Base-by-base conservation (phyloP, 1,140 invertebrate species). In the Lordiphosa clarofinis region DNA sequence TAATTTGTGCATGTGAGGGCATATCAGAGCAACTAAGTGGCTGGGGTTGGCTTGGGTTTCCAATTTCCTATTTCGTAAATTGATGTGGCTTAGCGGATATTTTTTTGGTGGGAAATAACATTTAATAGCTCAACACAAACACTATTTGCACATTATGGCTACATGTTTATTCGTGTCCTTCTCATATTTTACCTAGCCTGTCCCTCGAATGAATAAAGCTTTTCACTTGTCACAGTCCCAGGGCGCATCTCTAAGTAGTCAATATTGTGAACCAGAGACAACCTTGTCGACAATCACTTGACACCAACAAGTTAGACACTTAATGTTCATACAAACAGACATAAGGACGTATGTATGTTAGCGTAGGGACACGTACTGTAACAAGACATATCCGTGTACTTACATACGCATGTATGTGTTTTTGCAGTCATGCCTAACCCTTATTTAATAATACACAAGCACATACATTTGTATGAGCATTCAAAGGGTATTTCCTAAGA, bases 211-310 rank as follows among this genome's bases (percentile, higher is more conserved):
- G 61, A 68, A 53, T 47, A 42, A n/a, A n/a, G 56, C 55, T 68
- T 68, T 9, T 24, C 63, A 58, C 64, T 59, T 68, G 56, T 60
- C 65, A 48, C 37, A 37, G 36, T 39, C 11, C 33, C 19, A 21
- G 28, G 33, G 10, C 33, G 10, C 13, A 36, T 43, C 21, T 33
- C 63, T 38, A 55, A 71, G 66, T 59, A 70, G 70, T 79, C 59
- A 54, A 64, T 53, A 60, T 56, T 60, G 48, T 59, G 50, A 48
- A 38, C 40, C 47, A 59, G 43, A 50, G 56, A 58, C 54, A 75
- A 67, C 19, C 67, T 60, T 82, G 76, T 60, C 75, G 75, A 75
- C 75, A 75, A 67, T 61, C 58, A 68, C 76, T 81, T 82, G 75
- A 82, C 75, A 71, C 76, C 71, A 67, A 44, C 66, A 75, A 81